These are phyloP conservation scores for Agonopterix heracliana DNA, from an alignment of 2,888 invertebrate genomes.

Conservation along the genomic window DNA sequence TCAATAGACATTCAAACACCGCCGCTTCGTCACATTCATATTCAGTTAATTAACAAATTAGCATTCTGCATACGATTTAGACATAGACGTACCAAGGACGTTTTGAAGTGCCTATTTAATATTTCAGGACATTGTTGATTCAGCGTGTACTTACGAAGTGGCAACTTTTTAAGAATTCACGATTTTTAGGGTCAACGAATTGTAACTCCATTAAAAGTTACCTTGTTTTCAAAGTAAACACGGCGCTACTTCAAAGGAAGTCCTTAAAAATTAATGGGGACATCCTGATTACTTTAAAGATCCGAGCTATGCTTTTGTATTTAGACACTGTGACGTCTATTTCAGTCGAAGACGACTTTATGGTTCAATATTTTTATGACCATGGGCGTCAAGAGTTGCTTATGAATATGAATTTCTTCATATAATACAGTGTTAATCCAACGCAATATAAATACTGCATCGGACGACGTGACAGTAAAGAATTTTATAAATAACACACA, in stretches of 20 bases:
- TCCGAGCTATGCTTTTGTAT: constrained; percentile 39
- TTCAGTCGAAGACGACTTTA: constrained; percentile 40
- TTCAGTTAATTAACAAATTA: constrained; percentile 42
- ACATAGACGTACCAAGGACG: constrained; percentile 9
- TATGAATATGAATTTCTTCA: constrained; percentile 30
- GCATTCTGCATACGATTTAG: constrained; percentile 22
- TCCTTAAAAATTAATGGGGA: constrained; percentile 72
- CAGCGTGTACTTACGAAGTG: constrained; percentile 1
- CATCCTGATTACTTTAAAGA: constrained; percentile 63
- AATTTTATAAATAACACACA: constrained; percentile 46
- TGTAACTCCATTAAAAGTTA: constrained; percentile 72
- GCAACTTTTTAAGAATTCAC: constrained; percentile 26
- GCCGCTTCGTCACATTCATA: constrained; percentile 13
- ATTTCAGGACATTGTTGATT: constrained; percentile 11
- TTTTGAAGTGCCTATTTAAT: constrained; percentile 6
- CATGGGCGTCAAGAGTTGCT: constrained; percentile 29
- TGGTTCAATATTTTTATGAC: constrained; percentile 36
- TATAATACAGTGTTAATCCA: constrained; percentile 33
- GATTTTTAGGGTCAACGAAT: constrained; percentile 55
- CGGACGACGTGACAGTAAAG: constrained; percentile 42
- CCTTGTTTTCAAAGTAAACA: constrained; percentile 66
- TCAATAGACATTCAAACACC: constrained; percentile 6
- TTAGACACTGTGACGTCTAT: constrained; percentile 46
- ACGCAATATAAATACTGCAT: constrained; percentile 37
- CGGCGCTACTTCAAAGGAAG: constrained; percentile 61